phyloP scores from a whole-genome alignment of 2,888 invertebrate genomes.

The Heliothis peltigera region DNA sequence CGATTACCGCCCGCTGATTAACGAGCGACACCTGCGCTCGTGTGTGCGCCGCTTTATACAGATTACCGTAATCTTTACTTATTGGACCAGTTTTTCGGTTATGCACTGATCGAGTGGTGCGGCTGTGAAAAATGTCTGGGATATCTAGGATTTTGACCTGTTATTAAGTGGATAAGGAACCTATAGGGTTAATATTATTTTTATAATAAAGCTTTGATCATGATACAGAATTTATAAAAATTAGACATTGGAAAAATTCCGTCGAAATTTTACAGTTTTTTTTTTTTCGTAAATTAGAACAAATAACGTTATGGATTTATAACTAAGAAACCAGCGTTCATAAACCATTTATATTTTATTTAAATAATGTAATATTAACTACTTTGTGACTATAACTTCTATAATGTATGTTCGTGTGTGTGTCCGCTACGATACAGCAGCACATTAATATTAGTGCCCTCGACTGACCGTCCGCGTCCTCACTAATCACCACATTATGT shows the following conservation, averaged over 20 bases:
- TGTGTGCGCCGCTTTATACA: constrained; percentile 27
- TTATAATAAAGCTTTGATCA: no score
- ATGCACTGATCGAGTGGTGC: constrained; percentile 9
- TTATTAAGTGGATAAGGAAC: no score
- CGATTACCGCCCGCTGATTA: constrained; percentile 43
- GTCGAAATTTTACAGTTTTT: constrained; percentile 12
- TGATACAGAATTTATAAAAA: no score
- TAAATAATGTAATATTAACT: neutral
- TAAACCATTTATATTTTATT: no score
- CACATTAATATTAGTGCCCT: constrained; percentile 8
- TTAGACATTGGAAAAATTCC: neutral
- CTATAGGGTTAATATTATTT: no score
- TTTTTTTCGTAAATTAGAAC: no score
- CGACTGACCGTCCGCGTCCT: constrained; percentile 5
- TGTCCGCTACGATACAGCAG: neutral
- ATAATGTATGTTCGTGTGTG: neutral
- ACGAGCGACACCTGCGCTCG: constrained; percentile 51
- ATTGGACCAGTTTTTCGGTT: constrained; percentile 48
- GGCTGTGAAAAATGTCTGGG: neutral
- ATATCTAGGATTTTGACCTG: neutral
- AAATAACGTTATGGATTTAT: no score
- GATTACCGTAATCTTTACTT: constrained; percentile 57
- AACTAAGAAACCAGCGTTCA: no score
- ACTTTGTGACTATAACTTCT: neutral
- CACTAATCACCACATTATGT: constrained; percentile 53